phyloP scores from a whole-genome alignment of 2,797 vertebrate genomes.

The Gorsachius magnificus region DNA sequence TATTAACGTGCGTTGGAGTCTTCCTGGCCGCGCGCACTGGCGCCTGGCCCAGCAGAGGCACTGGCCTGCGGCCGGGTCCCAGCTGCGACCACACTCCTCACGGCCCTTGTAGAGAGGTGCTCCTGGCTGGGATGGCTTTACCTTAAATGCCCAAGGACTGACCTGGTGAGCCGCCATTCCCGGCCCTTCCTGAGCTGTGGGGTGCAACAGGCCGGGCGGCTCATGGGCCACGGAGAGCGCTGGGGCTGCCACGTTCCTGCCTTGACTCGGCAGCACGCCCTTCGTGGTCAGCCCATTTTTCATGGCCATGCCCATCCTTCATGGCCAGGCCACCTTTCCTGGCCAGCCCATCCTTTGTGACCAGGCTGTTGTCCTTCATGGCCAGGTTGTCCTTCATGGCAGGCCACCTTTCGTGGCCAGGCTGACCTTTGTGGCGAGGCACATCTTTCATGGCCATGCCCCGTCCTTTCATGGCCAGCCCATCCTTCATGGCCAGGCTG shows the following conservation, averaged over 20 bases:
- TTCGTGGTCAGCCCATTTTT: too few species aligned
- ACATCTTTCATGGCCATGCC: background rate
- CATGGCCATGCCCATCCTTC: background rate
- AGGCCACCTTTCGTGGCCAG: too few species aligned
- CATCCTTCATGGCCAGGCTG: background rate
- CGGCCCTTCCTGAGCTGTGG: background rate
- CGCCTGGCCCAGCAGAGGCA: background rate
- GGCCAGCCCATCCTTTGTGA: too few species aligned
- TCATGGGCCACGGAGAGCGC: fast-evolving
- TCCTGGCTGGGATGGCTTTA: background rate
- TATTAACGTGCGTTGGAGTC: fast-evolving
- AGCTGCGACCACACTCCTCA: background rate
- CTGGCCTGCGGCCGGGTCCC: background rate
- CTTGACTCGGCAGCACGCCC: background rate
- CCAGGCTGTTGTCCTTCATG: too few species aligned
- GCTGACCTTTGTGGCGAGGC: too few species aligned
- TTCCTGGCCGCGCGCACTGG: fast-evolving
- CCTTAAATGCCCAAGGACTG: fast-evolving
- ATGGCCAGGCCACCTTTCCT: too few species aligned
- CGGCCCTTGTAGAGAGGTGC: background rate
- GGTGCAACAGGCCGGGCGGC: background rate
- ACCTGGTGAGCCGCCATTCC: background rate
- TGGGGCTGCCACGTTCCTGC: fast-evolving
- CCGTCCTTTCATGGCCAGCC: too few species aligned
- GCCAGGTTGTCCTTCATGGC: too few species aligned